Base-by-base conservation (phyloP, 2,797 vertebrate species). In the Sebastes paucispinis region DNA sequence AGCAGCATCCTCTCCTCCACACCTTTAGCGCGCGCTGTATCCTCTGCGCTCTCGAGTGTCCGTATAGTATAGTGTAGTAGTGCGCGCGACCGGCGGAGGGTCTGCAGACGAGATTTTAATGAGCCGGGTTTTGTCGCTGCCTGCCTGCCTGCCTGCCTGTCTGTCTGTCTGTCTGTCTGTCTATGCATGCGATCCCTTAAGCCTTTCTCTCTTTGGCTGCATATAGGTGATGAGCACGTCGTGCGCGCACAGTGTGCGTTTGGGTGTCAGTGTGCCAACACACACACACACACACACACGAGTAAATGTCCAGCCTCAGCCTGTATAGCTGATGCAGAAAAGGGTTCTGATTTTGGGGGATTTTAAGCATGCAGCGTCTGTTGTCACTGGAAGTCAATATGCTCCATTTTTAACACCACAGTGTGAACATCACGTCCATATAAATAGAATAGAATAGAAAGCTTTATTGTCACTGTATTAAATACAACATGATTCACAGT, bases 21-120 rank as follows among this genome's bases (percentile, higher is more conserved):
- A 86, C 85, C 87, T 85, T 83, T 64, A 69, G 77, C 79, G 86
- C 83, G 80, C 88, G 81, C 82, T 74, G 77, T 73, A 82, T 77
- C 60, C 80, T 83, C 54, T 69, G 80, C 55, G 65, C 74, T 63
- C 39, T 63, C 39, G 75, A 80, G 60, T 60, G 66, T 85, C 88
- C 58, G 80, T 36, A 73, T 78, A 75, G 83, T 77, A 83, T 78
- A 69, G 89, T 88, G 79, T 47, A 47, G 80, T 72, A 57, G 50
- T 82, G 94, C 92, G 92, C 93, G 91, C 83, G 84, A 71, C 91
- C 92, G 74, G 73, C 24, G 18, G 58, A 77, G 55, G 79, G 76
- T 87, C 91, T 87, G 91, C 88, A 79, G 90, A 88, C 68, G 34
- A 27, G 80, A 60, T 74, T 88, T 69, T 88, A 88, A 94, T 83